Conservation (phyloP, 2,888 invertebrate species). For the Temnothorax ravouxi region DNA sequence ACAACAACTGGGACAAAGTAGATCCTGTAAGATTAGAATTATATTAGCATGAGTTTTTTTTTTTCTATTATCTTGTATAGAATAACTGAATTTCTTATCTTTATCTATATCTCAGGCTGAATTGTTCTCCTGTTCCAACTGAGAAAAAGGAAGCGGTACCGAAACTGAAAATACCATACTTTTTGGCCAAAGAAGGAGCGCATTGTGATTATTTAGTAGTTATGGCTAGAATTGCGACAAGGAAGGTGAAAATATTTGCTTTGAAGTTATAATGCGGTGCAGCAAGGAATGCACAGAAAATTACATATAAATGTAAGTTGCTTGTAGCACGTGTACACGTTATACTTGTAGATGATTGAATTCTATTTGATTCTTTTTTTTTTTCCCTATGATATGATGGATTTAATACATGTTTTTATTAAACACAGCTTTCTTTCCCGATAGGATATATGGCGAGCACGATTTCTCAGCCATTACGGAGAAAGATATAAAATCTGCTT, state of each 20-base stretch:
- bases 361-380: neutral
- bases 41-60: neutral
- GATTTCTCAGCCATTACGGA: constrained; percentile 99
- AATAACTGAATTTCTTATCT: constrained; percentile 12
- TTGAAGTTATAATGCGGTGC: constrained; percentile 94
- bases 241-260: constrained; percentile 99
- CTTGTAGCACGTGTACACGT: neutral
- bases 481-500: constrained; percentile 97
- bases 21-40: constrained; percentile 93
- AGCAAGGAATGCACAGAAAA: constrained; percentile 91
- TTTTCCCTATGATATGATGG: neutral
- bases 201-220: constrained; percentile 95
- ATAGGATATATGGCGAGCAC: constrained; percentile 92
- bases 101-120: constrained; percentile 88
- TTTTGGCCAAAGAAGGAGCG: constrained; percentile 94
- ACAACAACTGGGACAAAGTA: constrained; percentile 99
- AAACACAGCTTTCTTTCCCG: neutral
- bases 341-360: neutral
- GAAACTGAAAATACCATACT: constrained; percentile 96
- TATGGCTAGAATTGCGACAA: constrained; percentile 99
- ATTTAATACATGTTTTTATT: neutral
- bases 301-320: constrained; percentile 86
- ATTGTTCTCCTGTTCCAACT: constrained; percentile 96
- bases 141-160: constrained; percentile 99
- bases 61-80: neutral